A percentile compares a stretch with the other conserved stretches of the same genome.
These are phyloP conservation scores for Mamestra brassicae DNA, from an alignment of 2,888 invertebrate genomes.

Conservation along the genomic window DNA sequence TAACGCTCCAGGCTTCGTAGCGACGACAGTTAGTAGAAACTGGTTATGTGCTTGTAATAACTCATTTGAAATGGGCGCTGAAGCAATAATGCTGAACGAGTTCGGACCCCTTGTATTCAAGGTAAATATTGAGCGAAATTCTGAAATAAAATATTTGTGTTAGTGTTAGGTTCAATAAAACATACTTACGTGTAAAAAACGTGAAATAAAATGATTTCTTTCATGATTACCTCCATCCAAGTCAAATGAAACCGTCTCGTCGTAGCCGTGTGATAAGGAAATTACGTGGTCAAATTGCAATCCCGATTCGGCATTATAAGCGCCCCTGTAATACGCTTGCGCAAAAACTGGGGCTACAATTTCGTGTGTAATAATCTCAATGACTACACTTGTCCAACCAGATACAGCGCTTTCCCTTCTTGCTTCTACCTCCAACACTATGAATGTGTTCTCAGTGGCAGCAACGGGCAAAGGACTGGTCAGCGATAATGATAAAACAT, in stretches of 20 bases:
- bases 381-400: conserved; percentile 71
- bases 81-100: conserved; percentile 48
- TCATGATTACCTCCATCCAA: conserved; percentile 73
- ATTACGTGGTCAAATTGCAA: conserved; percentile 70
- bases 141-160: conserved; percentile 60
- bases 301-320: conserved; percentile 66
- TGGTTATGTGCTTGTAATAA: conserved; percentile 67
- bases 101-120: conserved; percentile 50
- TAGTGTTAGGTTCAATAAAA: not conserved
- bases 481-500: conserved; percentile 67
- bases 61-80: conserved; percentile 59
- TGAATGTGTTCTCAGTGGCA: conserved; percentile 68
- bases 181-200: not conserved
- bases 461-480: conserved; percentile 65
- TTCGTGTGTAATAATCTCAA: conserved; percentile 71
- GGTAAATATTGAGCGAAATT: conserved; percentile 61
- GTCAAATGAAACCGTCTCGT: conserved; percentile 71
- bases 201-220: conserved; percentile 8
- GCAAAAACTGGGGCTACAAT: conserved; percentile 70
- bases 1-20: conserved; percentile 61
- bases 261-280: conserved; percentile 71
- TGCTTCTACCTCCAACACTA: conserved; percentile 81
- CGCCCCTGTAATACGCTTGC: conserved; percentile 74
- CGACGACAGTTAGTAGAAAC: conserved; percentile 69
- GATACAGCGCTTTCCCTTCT: conserved; percentile 76